Conservation (phyloP, 1,140 invertebrate species). For the Vollenhovia emeryi region DNA sequence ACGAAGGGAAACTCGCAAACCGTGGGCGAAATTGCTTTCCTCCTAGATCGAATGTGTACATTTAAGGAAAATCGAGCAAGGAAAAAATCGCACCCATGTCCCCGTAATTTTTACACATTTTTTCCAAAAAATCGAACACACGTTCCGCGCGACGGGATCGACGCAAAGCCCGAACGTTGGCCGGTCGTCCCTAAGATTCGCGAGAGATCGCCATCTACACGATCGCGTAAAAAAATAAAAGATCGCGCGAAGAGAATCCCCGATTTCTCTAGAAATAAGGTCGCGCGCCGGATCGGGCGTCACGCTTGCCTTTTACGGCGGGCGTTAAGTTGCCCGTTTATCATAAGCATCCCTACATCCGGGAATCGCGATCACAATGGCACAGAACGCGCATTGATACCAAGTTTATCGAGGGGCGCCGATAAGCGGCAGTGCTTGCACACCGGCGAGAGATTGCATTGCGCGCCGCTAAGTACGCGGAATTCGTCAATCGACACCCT, state of each 20-base stretch:
- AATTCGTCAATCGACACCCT: conserved; percentile 58
- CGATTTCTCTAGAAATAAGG: neutral
- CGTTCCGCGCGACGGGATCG: neutral
- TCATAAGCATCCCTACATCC: conserved; percentile 1
- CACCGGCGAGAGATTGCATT: conserved; percentile 50
- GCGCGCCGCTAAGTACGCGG: conserved; percentile 51
- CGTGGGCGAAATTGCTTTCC: conserved; percentile 4
- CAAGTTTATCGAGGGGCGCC: conserved; percentile 45
- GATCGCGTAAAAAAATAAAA: neutral
- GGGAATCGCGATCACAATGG: conserved; percentile 52
- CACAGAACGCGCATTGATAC: conserved; percentile 46
- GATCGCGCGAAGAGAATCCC: neutral
- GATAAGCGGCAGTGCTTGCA: conserved; percentile 49
- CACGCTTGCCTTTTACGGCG: neutral
- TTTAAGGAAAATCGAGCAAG: neutral
- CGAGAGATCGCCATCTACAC: neutral
- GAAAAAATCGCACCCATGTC: neutral
- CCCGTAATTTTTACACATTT: neutral
- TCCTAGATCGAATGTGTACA: neutral
- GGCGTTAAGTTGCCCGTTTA: neutral
- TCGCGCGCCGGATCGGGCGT: neutral
- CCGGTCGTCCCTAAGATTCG: neutral
- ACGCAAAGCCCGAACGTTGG: neutral
- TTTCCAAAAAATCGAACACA: neutral
- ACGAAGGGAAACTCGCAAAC: conserved; percentile 1